phyloP scores from a whole-genome alignment of 2,113 vertebrate species.

The Pseudolaguvia tuberculata region DNA sequence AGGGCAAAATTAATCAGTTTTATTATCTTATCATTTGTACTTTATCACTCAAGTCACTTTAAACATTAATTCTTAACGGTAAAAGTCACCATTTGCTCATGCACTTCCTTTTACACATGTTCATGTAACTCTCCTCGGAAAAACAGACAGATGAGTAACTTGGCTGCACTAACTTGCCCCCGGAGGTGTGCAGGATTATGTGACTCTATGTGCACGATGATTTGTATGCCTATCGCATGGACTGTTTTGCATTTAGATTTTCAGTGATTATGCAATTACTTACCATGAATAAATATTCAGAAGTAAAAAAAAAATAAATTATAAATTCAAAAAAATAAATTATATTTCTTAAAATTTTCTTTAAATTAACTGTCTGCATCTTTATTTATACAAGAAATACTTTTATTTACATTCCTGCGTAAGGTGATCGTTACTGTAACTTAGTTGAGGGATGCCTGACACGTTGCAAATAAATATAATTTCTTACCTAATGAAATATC shows the following conservation, averaged over 20 bases:
- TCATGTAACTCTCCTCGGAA: neutral
- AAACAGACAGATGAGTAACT: neutral
- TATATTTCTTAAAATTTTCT: too few relatives aligned
- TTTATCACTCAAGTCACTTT: too few relatives aligned
- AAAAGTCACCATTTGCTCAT: neutral
- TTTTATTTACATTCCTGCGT: neutral
- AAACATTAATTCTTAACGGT: too few relatives aligned
- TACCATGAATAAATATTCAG: neutral
- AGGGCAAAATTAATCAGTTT: too few relatives aligned
- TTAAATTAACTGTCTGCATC: neutral
- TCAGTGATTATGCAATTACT: neutral
- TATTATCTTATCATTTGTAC: too few relatives aligned
- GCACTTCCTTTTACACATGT: neutral
- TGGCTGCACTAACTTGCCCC: neutral
- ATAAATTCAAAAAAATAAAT: too few relatives aligned
- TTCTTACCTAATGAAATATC: constrained; percentile 18
- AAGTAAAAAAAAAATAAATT: too few relatives aligned
- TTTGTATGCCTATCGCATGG: neutral
- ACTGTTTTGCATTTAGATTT: neutral
- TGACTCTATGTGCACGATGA: neutral
- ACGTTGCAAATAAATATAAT: neutral
- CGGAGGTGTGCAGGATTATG: neutral
- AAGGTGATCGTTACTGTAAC: neutral
- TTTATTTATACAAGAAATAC: neutral
- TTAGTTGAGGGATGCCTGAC: neutral